A percentile compares a stretch with the other conserved stretches of the same genome.
Conservation (phyloP, 2,113 vertebrate genomes). For the rabbit (Oryctolagus cuniculus) region DNA sequence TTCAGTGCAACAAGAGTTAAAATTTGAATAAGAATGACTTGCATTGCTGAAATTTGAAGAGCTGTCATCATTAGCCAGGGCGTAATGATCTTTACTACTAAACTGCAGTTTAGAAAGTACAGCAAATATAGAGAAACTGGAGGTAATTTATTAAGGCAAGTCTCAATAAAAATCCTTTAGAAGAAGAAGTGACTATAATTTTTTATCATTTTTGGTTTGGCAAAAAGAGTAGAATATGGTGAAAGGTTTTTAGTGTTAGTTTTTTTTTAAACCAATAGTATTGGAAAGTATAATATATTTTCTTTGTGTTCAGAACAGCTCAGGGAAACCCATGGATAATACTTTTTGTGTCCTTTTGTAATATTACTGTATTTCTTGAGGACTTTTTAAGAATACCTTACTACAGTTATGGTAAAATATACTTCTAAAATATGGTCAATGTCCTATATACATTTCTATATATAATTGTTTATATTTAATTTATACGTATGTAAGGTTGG, state of each 20-base stretch:
- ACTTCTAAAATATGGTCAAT: constrained; percentile 2
- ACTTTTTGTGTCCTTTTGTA: background rate
- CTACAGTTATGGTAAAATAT: constrained; percentile 32
- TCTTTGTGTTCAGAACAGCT: background rate
- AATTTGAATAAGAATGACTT: constrained; percentile 38
- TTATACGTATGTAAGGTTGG: background rate
- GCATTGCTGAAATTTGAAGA: constrained; percentile 5
- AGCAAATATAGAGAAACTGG: constrained; percentile 26
- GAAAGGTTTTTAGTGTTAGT: background rate
- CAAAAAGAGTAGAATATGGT: background rate
- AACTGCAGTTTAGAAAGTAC: constrained; percentile 9
- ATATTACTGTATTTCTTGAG: constrained; percentile 15
- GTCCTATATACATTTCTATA: background rate
- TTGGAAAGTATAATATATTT: background rate
- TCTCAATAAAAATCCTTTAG: background rate
- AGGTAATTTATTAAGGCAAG: constrained; percentile 36
- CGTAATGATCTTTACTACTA: background rate
- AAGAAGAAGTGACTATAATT: background rate
- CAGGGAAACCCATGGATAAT: background rate
- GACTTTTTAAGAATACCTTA: background rate
- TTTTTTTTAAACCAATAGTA: background rate
- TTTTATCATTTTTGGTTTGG: background rate
- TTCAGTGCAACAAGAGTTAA: constrained; percentile 12
- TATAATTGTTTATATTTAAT: too few species aligned
- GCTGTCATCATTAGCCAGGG: background rate